Evolutionary conservation across 2,797 vertebrate species (phyloP).

Genomic region (Nasua narica): DNA sequence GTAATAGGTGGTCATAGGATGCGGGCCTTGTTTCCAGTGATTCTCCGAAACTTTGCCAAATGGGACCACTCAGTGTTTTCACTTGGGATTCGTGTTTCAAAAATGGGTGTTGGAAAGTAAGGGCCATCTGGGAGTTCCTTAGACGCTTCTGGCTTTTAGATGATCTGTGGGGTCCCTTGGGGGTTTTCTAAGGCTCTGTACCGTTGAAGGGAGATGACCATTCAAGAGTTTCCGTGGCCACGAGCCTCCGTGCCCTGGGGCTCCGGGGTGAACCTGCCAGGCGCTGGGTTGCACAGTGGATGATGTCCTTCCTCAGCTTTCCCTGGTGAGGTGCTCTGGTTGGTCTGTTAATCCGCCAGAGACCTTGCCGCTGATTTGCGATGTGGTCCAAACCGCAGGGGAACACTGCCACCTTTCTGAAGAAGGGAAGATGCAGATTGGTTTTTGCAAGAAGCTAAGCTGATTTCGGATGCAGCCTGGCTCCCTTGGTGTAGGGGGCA

Average conservation of each 20-base stretch:
- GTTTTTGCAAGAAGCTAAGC: slow-evolving; percentile 34
- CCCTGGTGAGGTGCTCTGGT: slow-evolving; percentile 65
- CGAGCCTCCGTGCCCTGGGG: slow-evolving; percentile 46
- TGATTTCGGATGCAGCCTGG: slow-evolving; percentile 71
- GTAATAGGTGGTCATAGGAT: not conserved
- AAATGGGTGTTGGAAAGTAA: not conserved
- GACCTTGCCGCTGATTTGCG: slow-evolving; percentile 11
- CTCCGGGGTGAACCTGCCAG: not conserved
- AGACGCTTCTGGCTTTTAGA: not conserved
- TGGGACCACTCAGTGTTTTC: not conserved
- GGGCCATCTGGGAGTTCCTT: not conserved
- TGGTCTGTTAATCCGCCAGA: slow-evolving; percentile 60
- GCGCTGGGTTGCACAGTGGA: slow-evolving; percentile 31
- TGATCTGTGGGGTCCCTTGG: not conserved
- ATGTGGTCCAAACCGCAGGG: slow-evolving; percentile 75
- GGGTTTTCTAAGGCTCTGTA: not conserved
- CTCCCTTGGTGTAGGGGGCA: not conserved
- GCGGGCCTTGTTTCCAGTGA: no score
- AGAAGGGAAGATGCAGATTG: slow-evolving; percentile 61
- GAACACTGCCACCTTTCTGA: slow-evolving; percentile 91
- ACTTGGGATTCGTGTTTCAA: not conserved
- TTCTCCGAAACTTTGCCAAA: not conserved
- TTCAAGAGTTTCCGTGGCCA: slow-evolving; percentile 63
- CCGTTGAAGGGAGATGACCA: slow-evolving; percentile 52
- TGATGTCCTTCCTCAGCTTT: slow-evolving; percentile 76